Percentiles rank a stretch among this genome's conserved stretches.
These are phyloP conservation scores for Dolichomitus sp. DNA, from an alignment of 2,888 invertebrate genomes.

Conservation along the genomic window DNA sequence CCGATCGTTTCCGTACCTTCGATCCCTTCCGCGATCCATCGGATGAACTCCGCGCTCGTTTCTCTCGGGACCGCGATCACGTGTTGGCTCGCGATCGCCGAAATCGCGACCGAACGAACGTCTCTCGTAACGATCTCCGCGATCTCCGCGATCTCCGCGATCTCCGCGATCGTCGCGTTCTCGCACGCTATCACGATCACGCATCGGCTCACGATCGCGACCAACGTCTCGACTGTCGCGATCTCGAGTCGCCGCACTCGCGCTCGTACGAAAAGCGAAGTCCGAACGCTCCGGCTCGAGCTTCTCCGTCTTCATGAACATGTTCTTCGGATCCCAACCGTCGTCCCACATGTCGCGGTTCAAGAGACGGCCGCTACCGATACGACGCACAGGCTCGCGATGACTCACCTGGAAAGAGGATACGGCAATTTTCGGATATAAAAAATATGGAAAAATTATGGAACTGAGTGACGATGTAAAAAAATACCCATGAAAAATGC, in stretches of 20 bases:
- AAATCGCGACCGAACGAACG: conserved; percentile 89
- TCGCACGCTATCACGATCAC: conserved; percentile 83
- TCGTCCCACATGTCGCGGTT: conserved; percentile 90
- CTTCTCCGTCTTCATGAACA: conserved; percentile 77
- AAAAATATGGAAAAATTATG: neutral
- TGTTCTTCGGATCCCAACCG: conserved; percentile 77
- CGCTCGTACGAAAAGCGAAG: conserved; percentile 80
- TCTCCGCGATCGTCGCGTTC: conserved; percentile 84
- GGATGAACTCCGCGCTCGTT: conserved; percentile 77
- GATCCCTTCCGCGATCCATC: conserved; percentile 81
- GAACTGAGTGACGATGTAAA: neutral
- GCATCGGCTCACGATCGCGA: conserved; percentile 76
- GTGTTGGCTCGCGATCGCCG: conserved; percentile 73
- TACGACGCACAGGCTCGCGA: conserved; percentile 88
- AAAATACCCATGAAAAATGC: neutral
- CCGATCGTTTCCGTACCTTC: conserved; percentile 84
- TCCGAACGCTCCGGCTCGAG: conserved; percentile 82
- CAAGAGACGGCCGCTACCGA: conserved; percentile 95
- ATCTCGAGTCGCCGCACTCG: conserved; percentile 75
- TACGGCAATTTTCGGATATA: conserved; percentile 38
- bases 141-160: conserved; percentile 84
- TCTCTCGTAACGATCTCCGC: conserved; percentile 85
- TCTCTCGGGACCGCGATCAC: conserved; percentile 80
- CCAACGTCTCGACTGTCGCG: conserved; percentile 79
- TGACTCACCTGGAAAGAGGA: conserved; percentile 79